These are phyloP conservation scores for Hypsibius dujardini DNA, from an alignment of 1,140 invertebrate species.

Conservation along the genomic window DNA sequence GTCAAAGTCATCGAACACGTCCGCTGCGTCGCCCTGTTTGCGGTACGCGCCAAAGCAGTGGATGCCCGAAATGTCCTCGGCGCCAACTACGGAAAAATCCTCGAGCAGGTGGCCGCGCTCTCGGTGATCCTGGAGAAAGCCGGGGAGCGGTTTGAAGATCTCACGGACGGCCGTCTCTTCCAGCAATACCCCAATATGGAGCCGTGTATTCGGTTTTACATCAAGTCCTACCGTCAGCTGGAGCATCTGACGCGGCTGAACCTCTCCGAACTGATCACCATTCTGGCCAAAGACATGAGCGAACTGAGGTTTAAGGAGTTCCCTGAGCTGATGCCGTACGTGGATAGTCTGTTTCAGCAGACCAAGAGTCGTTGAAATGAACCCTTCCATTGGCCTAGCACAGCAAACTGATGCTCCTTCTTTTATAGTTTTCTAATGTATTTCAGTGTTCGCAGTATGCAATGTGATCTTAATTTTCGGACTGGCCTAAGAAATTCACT, in stretches of 20 bases:
- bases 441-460: too few relatives aligned
- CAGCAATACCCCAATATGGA: background rate
- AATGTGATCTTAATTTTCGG: too few relatives aligned
- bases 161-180: background rate
- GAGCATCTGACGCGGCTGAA: background rate
- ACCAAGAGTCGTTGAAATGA: background rate
- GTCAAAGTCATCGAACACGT: background rate
- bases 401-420: too few relatives aligned
- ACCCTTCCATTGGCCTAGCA: too few relatives aligned
- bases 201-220: slow-evolving; percentile 4
- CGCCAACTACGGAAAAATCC: background rate
- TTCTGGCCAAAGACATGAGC: background rate
- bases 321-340: background rate
- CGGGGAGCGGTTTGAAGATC: background rate
- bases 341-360: background rate
- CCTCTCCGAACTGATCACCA: background rate
- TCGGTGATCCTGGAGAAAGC: background rate
- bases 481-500: too few relatives aligned
- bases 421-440: too few relatives aligned
- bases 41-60: background rate
- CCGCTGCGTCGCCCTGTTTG: background rate
- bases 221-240: background rate
- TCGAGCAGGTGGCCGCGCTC: background rate
- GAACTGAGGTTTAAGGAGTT: background rate
- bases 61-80: background rate